Conservation (phyloP, 2,797 vertebrate genomes). For the Garrulus glandarius region DNA sequence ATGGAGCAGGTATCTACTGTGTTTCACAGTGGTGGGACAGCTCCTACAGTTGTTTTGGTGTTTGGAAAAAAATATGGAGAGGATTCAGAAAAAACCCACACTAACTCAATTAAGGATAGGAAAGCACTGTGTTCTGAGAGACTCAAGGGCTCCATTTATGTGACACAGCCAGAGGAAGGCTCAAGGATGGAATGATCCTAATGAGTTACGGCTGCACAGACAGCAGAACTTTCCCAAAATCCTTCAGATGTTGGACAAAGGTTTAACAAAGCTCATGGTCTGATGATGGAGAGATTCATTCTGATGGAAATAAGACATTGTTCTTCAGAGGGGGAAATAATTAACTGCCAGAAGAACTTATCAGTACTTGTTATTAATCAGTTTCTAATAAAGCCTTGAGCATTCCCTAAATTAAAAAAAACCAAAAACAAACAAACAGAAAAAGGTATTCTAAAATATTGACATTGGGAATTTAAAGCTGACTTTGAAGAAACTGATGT, state of each 20-base stretch:
- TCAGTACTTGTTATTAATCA: background rate
- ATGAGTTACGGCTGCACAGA: background rate
- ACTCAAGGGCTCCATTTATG: background rate
- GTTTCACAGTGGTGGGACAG: background rate
- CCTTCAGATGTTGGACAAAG: background rate
- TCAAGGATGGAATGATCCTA: background rate
- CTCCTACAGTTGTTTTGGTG: background rate
- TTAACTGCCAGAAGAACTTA: background rate
- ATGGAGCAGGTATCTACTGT: background rate
- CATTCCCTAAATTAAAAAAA: background rate
- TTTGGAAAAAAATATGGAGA: background rate
- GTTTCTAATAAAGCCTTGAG: background rate
- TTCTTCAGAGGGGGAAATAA: background rate
- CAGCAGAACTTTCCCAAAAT: background rate
- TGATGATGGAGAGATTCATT: background rate
- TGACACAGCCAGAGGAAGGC: background rate
- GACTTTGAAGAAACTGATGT: background rate
- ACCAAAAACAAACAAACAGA: background rate
- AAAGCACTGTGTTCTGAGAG: background rate
- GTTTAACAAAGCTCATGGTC: background rate
- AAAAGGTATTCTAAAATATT: background rate
- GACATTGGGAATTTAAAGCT: background rate
- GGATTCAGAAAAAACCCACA: background rate
- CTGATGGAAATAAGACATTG: background rate
- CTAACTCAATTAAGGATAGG: background rate